Base-by-base conservation (phyloP, 2,888 invertebrate species). In the Eristalis arbustorum region DNA sequence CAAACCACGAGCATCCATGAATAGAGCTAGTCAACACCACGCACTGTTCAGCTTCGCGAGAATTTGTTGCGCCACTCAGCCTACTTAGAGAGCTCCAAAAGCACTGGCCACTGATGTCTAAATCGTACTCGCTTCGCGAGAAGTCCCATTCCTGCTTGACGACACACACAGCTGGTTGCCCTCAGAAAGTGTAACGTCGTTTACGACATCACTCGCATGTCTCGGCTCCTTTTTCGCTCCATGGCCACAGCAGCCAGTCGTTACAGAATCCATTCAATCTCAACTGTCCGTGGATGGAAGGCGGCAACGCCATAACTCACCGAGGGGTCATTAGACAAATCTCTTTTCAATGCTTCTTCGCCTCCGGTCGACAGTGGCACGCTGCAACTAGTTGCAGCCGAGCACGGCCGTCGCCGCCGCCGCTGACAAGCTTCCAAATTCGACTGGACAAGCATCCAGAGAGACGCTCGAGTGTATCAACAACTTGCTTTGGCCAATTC, bases 401-500 rank as follows among this genome's bases (percentile, higher is more conserved):
- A 61, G 25, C 25, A 28, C 61, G 28, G 3, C 14, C n/a, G 22
- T 23, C 23, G 64, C 34, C 63, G 62, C 34, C 34, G 37, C 37
- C 3, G 37, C 31, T 63, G 63, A 63, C 63, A 63, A 63, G 63
- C 66, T 49, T 49, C 49, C 49, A 76, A 76, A 34, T 82, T 68
- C 42, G 76, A 66, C 22, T 28, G 56, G 71, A 67, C 75, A 71
- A 76, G 59, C 56, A 42, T 40, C 74, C 68, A 71, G 62, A 57
- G 25, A 72, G 56, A 72, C 62, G 56, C 74, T 80, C 42, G 78
- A 78, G 59, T 59, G 57, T 49, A 49, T 57, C 63, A 68, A 68
- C 82, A 76, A 77, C 82, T 82, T 72, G 76, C 68, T 82, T 81
- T 82, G 71, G 72, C 40, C 72, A 75, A 82, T 76, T 72, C 23